These are phyloP conservation scores for Nesidiocoris tenuis DNA, from an alignment of 2,888 invertebrate genomes.

Conservation along the genomic window DNA sequence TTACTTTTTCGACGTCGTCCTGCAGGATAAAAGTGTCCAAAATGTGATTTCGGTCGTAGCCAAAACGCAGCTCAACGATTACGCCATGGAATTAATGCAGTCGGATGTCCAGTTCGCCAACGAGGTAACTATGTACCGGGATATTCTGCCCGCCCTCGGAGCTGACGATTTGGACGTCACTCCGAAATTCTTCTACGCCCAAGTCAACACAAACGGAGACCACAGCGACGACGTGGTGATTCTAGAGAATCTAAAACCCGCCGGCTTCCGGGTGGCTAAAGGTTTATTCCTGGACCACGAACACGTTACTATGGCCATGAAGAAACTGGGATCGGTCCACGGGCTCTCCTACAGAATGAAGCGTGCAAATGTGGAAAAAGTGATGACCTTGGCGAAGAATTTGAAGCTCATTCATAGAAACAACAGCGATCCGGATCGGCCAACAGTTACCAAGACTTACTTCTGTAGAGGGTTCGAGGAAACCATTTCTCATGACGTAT, in stretches of 20 bases:
- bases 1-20: conserved; percentile 39
- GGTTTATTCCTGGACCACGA: conserved; percentile 48
- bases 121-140: conserved; percentile 48
- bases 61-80: conserved; percentile 40
- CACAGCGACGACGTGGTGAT: conserved; percentile 45
- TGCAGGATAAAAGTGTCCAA: background rate
- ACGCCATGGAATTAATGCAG: conserved; percentile 3
- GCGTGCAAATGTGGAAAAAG: conserved; percentile 1
- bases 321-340: conserved; percentile 50
- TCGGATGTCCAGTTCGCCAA: conserved; percentile 47
- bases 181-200: conserved; percentile 47
- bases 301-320: conserved; percentile 49
- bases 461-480: conserved; percentile 3
- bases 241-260: conserved; percentile 46
- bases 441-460: background rate
- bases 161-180: conserved; percentile 33
- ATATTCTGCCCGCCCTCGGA: conserved; percentile 48
- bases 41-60: conserved; percentile 35
- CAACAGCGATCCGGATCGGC: background rate
- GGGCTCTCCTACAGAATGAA: conserved; percentile 50
- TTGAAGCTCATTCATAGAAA: background rate
- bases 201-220: conserved; percentile 17
- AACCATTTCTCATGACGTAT: background rate
- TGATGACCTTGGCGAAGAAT: background rate
- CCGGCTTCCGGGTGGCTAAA: conserved; percentile 46